phyloP scores from a whole-genome alignment of 2,888 invertebrate genomes.

The Rhamnusium bicolor region DNA sequence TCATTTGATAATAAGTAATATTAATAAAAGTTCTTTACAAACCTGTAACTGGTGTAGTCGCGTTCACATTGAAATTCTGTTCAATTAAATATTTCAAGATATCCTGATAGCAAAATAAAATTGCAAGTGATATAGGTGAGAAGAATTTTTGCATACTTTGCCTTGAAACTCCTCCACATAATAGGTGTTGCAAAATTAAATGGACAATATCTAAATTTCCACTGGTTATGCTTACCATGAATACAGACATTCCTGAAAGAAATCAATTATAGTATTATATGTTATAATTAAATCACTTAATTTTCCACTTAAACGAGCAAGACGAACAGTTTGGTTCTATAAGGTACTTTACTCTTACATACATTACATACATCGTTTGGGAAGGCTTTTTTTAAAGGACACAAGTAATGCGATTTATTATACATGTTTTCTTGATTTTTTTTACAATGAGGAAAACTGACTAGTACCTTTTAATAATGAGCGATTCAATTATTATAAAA shows the following conservation, averaged over 20 bases:
- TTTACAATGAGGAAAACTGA: no score
- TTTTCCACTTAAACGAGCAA: no score
- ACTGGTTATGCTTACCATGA: slow-evolving; percentile 63
- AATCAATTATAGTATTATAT: no score
- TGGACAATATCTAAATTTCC: slow-evolving; percentile 63
- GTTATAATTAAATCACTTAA: no score
- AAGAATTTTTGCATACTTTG: slow-evolving; percentile 62
- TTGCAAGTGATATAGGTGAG: slow-evolving; percentile 64
- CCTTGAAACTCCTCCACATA: slow-evolving; percentile 65
- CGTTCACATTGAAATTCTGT: slow-evolving; percentile 61
- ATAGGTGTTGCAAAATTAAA: slow-evolving; percentile 62
- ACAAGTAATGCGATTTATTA: no score
- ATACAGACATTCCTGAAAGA: slow-evolving; percentile 63
- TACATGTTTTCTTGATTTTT: no score
- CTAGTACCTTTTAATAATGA: no score
- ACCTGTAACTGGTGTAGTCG: slow-evolving; percentile 60
- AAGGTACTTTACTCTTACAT: no score
- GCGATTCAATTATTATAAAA: no score
- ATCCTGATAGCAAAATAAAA: slow-evolving; percentile 61
- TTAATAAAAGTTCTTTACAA: slow-evolving; percentile 15
- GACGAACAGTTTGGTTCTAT: no score
- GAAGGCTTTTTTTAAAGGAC: no score
- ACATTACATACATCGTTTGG: no score
- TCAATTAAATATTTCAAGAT: slow-evolving; percentile 62
- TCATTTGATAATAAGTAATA: not conserved